A percentile compares a stretch with the other conserved stretches of the same genome.
Evolutionary conservation across 2,797 vertebrate genomes (phyloP).

Genomic region (Apogon hyalosoma): DNA sequence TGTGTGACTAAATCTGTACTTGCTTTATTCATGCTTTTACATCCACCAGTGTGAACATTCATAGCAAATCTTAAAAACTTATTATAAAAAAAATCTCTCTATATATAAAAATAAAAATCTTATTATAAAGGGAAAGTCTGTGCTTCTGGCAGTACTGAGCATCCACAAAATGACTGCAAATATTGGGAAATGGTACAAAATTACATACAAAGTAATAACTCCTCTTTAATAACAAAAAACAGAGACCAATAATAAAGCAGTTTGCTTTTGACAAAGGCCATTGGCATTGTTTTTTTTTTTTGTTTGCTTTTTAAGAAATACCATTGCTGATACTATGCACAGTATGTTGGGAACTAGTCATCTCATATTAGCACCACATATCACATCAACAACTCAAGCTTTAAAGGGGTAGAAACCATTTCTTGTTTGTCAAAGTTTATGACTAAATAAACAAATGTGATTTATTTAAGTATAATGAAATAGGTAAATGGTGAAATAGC

Average conservation of each 20-base stretch:
- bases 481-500: no score
- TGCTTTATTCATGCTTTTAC: constrained; percentile 6
- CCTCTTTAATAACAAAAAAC: constrained; percentile 46
- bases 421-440: constrained; percentile 2
- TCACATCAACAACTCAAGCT: neutral
- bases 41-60: neutral
- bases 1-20: constrained; percentile 22
- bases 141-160: constrained; percentile 47
- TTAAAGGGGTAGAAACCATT: constrained; percentile 3
- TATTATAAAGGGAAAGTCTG: constrained; percentile 24
- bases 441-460: no score
- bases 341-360: no score
- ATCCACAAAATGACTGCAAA: constrained; percentile 41
- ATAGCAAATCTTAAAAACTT: neutral
- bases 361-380: no score
- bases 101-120: neutral
- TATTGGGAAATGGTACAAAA: constrained; percentile 55
- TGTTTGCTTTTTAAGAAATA: constrained; percentile 8
- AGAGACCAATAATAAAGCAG: constrained; percentile 46
- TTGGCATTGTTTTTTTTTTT: constrained; percentile 30
- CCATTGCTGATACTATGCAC: neutral
- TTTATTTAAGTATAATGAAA: no score
- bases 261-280: constrained; percentile 8
- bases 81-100: no score
- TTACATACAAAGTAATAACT: constrained; percentile 38